Conservation (phyloP, 1,140 invertebrate genomes). For the Aphelenchoides avenae region DNA sequence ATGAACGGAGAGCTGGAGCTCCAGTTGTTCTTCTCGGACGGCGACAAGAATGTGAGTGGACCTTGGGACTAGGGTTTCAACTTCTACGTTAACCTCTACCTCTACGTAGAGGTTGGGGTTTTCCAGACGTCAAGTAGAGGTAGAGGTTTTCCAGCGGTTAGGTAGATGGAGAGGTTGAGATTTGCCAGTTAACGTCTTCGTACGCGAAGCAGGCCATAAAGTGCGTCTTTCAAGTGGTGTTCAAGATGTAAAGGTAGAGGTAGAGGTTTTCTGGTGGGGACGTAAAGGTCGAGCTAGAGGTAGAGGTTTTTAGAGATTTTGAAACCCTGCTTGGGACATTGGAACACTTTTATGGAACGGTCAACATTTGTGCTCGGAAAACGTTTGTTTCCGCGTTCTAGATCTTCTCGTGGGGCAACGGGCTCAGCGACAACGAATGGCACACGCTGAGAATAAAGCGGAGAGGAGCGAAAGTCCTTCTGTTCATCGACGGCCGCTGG, state of each 20-base stretch:
- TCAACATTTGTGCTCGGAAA: too few species aligned
- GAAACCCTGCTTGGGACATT: too few species aligned
- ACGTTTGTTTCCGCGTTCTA: too few species aligned
- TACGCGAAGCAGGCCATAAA: slow-evolving; percentile 3
- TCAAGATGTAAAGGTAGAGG: too few species aligned
- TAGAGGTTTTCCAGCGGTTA: too few species aligned
- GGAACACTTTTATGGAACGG: slow-evolving; percentile 6
- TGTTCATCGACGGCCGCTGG: slow-evolving; percentile 73
- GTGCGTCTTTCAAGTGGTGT: slow-evolving; percentile 21
- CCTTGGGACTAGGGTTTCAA: neutral
- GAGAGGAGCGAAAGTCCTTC: slow-evolving; percentile 73
- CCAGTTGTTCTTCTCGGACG: slow-evolving; percentile 75
- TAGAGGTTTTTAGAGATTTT: too few species aligned
- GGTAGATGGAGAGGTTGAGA: too few species aligned
- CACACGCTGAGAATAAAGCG: slow-evolving; percentile 81
- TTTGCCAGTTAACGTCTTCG: too few species aligned
- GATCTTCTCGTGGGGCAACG: slow-evolving; percentile 66
- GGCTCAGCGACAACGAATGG: slow-evolving; percentile 87
- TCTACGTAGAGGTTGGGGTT: slow-evolving; percentile 4
- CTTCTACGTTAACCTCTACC: too few species aligned
- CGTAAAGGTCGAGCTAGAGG: too few species aligned
- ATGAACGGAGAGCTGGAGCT: slow-evolving; percentile 75
- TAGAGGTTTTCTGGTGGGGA: too few species aligned
- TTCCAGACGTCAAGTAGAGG: too few species aligned
- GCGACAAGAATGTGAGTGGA: slow-evolving; percentile 70